Base-by-base conservation (phyloP, 2,113 vertebrate genomes). In the Pavo muticus region DNA sequence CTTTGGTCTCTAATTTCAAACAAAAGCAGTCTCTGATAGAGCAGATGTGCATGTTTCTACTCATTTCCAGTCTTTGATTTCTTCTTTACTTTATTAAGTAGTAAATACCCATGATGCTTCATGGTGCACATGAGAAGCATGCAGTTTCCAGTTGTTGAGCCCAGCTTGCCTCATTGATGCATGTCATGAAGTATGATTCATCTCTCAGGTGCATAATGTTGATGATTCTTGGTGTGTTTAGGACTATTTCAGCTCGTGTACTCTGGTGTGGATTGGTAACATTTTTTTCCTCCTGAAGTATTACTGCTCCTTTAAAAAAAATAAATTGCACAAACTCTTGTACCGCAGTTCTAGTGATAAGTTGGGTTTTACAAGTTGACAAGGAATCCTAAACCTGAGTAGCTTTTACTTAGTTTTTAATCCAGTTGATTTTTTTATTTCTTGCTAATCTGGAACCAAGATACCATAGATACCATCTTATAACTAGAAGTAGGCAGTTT, bases 1-100 rank as follows among this genome's bases (percentile, higher is more conserved):
- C 44, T 13, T 91, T 77, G 8, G 44, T 83, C 9, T 80, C n/a
- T 67, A 61, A 37, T 32, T 35, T 57, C 48, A 79, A 69, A 74
- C 8, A 27, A 77, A 80, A 81, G 44, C 73, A 84, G 37, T 48
- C 24, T 89, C 67, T 87, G 65, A 82, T 65, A 40, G 35, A 84
- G 56, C 48, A 92, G 61, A 87, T 85, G 84, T 75, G 47, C 0
- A 0, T 45, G 57, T 89, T 91, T 72, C 52, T 5, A 48, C 20
- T 90, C 42, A 24, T 11, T 89, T 85, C 29, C 48, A 42, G 16
- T 32, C 72, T 90, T 73, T 63, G 37, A 52, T 52, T 75, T 92
- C n/a, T 74, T 72, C 32, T 86, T 44, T 84, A 6, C 50, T 35
- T 35, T 35, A 72, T 84, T 86, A 57, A 57, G 35, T 63, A 61